Base-by-base conservation (phyloP, 2,113 vertebrate species). In the Bubo scandiacus region DNA sequence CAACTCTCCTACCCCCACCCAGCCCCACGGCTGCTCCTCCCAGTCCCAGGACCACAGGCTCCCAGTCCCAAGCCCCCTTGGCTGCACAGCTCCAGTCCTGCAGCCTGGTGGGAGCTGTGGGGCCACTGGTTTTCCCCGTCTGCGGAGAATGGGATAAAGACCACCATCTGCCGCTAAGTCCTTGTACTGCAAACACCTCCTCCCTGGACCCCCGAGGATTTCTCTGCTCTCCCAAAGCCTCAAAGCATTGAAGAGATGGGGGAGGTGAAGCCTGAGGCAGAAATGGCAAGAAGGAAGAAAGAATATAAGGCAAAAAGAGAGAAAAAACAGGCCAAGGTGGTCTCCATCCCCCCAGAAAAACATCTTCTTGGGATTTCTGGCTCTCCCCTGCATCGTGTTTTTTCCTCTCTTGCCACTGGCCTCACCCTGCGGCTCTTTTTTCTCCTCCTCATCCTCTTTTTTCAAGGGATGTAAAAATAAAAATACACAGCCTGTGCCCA, bases 351-450 rank as follows among this genome's bases (percentile, higher is more conserved):
- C 27, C 22, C 8, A 30, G 57, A 43, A 81, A 79, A 42, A 0
- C 5, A 0, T 15, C 32, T 45, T 15, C 30, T 66, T 40, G 4
- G 73, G 12, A 6, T 11, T 85, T 51, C 63, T 7, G 63, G 20
- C 7, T 47, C 26, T 43, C 3, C 21, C 17, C 54, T 20, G 18
- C 0, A 1, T 20, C 0, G 1, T 8, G 4, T 32, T 58, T 42
- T 9, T 3, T 10, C 5, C 34, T 49, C 25, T 32, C 30, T 40
- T 36, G 11, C 15, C 26, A 12, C 9, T 10, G 1, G 10, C 20
- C 32, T 27, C 32, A 9, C 12, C 12, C 18, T 27, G 43, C 1
- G 15, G 1, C 40, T 34, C 51, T 36, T 23, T 59, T 45, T 68
- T 36, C 43, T 81, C 43, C 40, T 71, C 70, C 0, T 22, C 26